Evolutionary conservation across 1,140 invertebrate species (phyloP), one percentile per base, ranked within the genome.

Genomic region (Tribolium castaneum): DNA sequence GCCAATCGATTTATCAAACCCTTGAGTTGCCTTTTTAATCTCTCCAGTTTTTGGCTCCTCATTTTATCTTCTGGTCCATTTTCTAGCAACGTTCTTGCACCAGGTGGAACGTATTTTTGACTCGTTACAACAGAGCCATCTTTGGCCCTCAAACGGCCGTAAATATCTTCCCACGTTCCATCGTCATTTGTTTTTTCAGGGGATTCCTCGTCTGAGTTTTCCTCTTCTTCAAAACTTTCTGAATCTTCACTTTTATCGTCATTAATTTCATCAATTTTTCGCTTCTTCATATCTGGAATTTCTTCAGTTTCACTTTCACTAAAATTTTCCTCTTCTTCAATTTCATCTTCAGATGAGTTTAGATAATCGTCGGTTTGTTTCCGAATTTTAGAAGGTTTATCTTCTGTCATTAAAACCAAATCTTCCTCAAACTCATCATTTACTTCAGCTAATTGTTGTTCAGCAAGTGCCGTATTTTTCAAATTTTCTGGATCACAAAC

Each of bases 131-230:
- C 70, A 35, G 73, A 66, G 70, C 97, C 97, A 78, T 94, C 88
- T 84, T 92, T 91, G 85, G 95, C 93, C 82, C 94, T 89, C 80
- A 94, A 90, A 78, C 97, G 89, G 1, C 97, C 97, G 89, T 99
- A 99, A 85, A 99, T 98, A 88, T 99, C 97, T 90, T 98, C 96
- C 91, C 94, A 96, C 22, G 87, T 84, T 83, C 80, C 82, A 19
- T 19, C 16, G 54, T 81, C 79, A 51, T 87, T 81, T 39, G 66
- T 35, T 75, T 83, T 75, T 75, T 82, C 78, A 45, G 80, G 30
- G 3, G n/a, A 6, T 51, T 73, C 50, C 13, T 73, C 39, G 22
- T 45, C 7, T 35, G 50, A 34, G 12, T 12, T n/a, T 22, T 70
- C 45, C 7, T 49, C 34, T 52, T 10, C 49, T 16, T 76, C 74